Evolutionary conservation across 2,888 invertebrate species (phyloP), one percentile per base, ranked within the genome.

Genomic region (Apodemia hepburni): DNA sequence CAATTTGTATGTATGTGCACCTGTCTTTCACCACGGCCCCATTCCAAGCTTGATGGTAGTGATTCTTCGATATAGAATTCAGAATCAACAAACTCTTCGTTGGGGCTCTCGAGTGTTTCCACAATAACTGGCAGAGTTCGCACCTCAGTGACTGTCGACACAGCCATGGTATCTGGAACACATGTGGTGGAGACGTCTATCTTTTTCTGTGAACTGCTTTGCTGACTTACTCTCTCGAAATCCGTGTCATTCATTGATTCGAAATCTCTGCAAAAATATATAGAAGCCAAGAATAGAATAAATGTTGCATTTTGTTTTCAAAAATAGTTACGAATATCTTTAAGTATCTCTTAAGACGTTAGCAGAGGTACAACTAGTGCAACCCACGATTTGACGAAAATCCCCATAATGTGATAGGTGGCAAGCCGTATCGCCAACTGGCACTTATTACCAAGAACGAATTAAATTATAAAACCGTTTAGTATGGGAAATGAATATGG

Each of bases 31-130:
- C 80, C 80, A 82, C 93, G 92, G 87, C 93, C 94, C 89, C 94
- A 94, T 76, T 94, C 95, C 87, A 96, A 94, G 82, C 96, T 97
- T 77, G 96, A 96, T 65, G 97, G 96, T 88, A 97, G 93, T 69
- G 97, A 97, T 85, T 97, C 97, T 80, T 97, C 97, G 85, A 97
- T 96, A 93, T 96, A 97, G 93, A 95, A 96, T 82, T 97, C 96
- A 60, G 96, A 95, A 79, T 94, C 95, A 76, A 95, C 93, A 87
- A 96, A 97, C 86, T 96, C 96, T 69, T 82, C 76, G 4, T 42
- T 42, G 8, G 42, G 42, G 42, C 42, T 42, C 61, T 67, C 65
- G 62, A 65, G 68, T 58, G 69, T 74, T 70, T 84, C 87, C 77
- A 69, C 68, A 74, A 84, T 78, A 75, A 80, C 75, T 66, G 83